Base-by-base conservation (phyloP, 2,888 invertebrate genomes). In the Drosophila bunnanda region DNA sequence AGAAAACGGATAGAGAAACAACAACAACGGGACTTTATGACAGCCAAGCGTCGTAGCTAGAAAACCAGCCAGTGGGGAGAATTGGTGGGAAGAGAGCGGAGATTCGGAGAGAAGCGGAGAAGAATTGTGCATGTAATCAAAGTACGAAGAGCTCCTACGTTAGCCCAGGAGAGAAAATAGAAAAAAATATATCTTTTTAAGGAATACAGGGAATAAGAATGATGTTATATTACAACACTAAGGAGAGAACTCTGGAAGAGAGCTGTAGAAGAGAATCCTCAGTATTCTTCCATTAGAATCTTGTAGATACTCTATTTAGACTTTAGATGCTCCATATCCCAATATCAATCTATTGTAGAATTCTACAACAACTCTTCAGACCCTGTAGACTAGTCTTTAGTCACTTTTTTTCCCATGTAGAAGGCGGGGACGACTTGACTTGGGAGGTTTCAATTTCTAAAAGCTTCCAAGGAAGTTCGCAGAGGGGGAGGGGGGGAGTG, bases 1-100 rank as follows among this genome's bases (percentile, higher is more conserved):
- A 79, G 69, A 84, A 84, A 76, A 62, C 54, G 7, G 32, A 34
- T 22, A 55, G 46, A 76, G 70, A 83, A 61, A 50, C 54, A 78
- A 81, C 88, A 88, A 87, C 88, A 83, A 83, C 83, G 83, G 83
- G 86, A 83, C 83, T 88, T 88, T 86, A 88, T 88, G 83, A 83
- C 83, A 73, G 60, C 50, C 48, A 44, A 50, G 46, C 73, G 62
- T 64, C 65, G 80, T 80, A 75, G 76, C 66, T 81, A 79, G 80
- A 88, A 87, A 82, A 76, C 85, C 85, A 82, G n/a, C n/a, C n/a
- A 88, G 85, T 78, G 86, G 88, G 88, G 73, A 77, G 67, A 67
- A 68, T 54, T 22, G 68, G 38, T 28, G 44, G 22, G 15, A 10
- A 46, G 55, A 46, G 55, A 68, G 54, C 10, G 72, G 64, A 76